Evolutionary conservation across 2,113 vertebrate species (phyloP), one percentile per base, ranked within the genome.

Genomic region (Salvelinus namaycush): DNA sequence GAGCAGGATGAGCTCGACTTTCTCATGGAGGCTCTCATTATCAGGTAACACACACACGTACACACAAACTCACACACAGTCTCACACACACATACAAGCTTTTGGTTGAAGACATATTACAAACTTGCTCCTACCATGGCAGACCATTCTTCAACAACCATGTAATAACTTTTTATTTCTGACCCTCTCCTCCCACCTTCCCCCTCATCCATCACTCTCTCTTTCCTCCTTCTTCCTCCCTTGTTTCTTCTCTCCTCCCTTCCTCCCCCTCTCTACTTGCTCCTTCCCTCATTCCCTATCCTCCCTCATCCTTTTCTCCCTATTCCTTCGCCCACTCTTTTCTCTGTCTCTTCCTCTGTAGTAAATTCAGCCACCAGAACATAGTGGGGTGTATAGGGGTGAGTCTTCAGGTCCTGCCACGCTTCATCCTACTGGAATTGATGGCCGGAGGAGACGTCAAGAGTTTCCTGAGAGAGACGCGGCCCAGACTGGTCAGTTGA

Each of bases 281-380:
- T 44, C 39, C 34, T 34, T 34, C 34, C 72, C 13, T 8, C 3
- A 16, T 11, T 44, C n/a, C 20, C 4, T 26, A n/a, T 39, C 22
- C 44, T 22, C 14, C 2, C 1, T 3, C 59, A n/a, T 67, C 22
- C 22, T 12, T 18, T 48, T 44, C 68, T 39, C 59, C 22, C 26
- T 62, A n/a, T 70, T 9, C 49, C 6, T 48, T 24, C 39, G 57
- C 12, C 14, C 16, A 77, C 29, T 31, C 7, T 74, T 13, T 44
- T 11, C 68, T 2, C 68, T 39, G 39, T 5, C 12, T 12, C 64
- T 20, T 73, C 57, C 20, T 34, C 87, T 73, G 64, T 93, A 99
- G 98, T 90, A 99, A 99, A 88, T 99, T 99, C 94, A 98, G 94
- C 92, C 98, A 99, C 90, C 97, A 99, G 93, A 99, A 99, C 86